Percentiles rank a stretch among this genome's conserved stretches.
Evolutionary conservation across 2,888 invertebrate species (phyloP).

Genomic region (Dicycla oo): DNA sequence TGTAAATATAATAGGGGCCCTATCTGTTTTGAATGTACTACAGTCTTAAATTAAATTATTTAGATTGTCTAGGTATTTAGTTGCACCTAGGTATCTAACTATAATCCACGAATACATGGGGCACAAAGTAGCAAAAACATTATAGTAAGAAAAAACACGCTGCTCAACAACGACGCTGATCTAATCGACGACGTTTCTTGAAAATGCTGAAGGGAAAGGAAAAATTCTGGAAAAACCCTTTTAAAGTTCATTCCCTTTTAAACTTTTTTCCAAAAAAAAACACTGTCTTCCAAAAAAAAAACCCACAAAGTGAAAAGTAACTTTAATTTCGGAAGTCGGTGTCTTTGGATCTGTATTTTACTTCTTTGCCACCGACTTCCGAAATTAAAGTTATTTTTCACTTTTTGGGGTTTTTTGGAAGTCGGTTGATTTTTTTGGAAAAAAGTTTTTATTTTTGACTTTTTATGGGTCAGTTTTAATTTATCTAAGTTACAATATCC

Average conservation of each 20-base stretch:
- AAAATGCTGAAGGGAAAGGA: not conserved
- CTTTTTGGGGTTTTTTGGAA: no score
- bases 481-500: no score
- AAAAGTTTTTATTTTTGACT: no score
- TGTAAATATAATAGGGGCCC: slow-evolving; percentile 8
- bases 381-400: no score
- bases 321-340: no score
- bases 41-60: slow-evolving; percentile 2
- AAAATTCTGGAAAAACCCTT: slow-evolving; percentile 19
- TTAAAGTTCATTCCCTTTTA: slow-evolving; percentile 14
- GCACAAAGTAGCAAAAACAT: not conserved
- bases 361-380: no score
- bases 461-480: no score
- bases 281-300: no score
- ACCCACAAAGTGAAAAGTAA: no score
- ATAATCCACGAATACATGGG: not conserved
- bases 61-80: not conserved
- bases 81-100: not conserved
- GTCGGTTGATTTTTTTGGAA: no score
- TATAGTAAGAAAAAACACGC: not conserved
- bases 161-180: slow-evolving; percentile 2
- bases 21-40: slow-evolving; percentile 13
- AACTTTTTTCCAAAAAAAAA: no score
- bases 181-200: slow-evolving; percentile 15
- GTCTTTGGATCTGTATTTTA: no score